A percentile compares a stretch with the other conserved stretches of the same genome.
These are phyloP conservation scores for Peribatodes rhomboidaria DNA, from an alignment of 2,888 invertebrate species.

Conservation along the genomic window DNA sequence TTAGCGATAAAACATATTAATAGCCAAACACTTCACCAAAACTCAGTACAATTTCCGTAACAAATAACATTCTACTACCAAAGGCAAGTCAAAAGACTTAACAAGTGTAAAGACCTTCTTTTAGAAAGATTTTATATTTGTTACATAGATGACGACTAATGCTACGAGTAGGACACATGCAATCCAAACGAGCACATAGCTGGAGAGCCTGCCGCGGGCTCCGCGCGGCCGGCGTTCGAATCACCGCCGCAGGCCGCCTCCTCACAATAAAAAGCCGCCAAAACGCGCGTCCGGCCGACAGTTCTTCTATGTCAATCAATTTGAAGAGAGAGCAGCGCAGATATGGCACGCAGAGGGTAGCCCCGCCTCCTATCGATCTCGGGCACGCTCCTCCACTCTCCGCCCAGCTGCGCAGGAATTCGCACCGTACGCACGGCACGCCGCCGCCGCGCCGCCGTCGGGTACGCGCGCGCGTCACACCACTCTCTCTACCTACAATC, in stretches of 20 bases:
- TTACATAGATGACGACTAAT: background rate
- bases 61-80: background rate
- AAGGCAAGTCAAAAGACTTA: background rate
- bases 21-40: background rate
- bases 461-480: background rate
- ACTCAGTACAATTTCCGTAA: background rate
- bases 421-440: constrained; percentile 41
- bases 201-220: background rate
- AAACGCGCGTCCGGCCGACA: constrained; percentile 75
- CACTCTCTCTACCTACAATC: constrained; percentile 23
- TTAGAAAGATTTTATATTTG: background rate
- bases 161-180: background rate
- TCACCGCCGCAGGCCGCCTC: constrained; percentile 51
- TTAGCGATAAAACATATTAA: too few relatives aligned
- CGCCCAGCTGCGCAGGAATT: constrained; percentile 76
- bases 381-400: constrained; percentile 52
- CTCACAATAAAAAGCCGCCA: constrained; percentile 74
- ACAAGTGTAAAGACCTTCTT: background rate
- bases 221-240: constrained; percentile 55
- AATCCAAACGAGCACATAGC: constrained; percentile 1
- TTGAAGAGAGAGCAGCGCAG: constrained; percentile 64
- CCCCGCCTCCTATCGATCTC: constrained; percentile 78
- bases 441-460: too few relatives aligned
- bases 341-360: constrained; percentile 73
- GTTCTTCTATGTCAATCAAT: constrained; percentile 83